phyloP scores from a whole-genome alignment of 53 echinoderm and acorn worm genomes.

The Glandiceps talaboti region DNA sequence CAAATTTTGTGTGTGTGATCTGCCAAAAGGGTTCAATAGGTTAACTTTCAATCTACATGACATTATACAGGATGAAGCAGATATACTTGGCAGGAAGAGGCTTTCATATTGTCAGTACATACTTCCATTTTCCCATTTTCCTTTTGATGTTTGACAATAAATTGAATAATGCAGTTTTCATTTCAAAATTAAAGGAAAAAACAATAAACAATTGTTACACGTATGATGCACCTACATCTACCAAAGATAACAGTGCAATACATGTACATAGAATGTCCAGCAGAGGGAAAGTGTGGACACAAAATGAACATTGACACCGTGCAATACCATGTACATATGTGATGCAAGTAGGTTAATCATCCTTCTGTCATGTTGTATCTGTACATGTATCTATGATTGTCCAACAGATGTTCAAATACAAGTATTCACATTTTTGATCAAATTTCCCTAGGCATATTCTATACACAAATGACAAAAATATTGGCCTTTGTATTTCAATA shows the following conservation, averaged over 20 bases:
- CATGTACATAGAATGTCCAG: background rate
- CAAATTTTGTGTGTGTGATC: background rate
- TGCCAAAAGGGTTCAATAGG: background rate
- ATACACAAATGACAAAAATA: background rate
- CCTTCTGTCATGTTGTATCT: background rate
- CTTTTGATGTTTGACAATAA: background rate
- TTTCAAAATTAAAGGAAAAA: background rate
- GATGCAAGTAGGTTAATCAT: background rate
- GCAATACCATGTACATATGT: background rate
- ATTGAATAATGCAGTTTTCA: background rate
- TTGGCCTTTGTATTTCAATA: too few relatives aligned
- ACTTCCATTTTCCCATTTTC: background rate
- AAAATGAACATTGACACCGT: background rate
- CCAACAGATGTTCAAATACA: background rate
- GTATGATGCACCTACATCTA: background rate
- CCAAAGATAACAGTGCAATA: background rate
- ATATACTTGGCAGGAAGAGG: background rate
- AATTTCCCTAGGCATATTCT: background rate
- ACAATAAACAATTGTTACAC: background rate
- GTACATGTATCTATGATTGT: background rate
- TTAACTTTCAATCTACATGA: background rate
- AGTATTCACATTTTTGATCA: background rate
- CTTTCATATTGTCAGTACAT: background rate
- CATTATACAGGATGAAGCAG: background rate
- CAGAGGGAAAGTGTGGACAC: background rate